Evolutionary conservation across 2,113 vertebrate species (phyloP).

Genomic region (Tamias sibiricus): DNA sequence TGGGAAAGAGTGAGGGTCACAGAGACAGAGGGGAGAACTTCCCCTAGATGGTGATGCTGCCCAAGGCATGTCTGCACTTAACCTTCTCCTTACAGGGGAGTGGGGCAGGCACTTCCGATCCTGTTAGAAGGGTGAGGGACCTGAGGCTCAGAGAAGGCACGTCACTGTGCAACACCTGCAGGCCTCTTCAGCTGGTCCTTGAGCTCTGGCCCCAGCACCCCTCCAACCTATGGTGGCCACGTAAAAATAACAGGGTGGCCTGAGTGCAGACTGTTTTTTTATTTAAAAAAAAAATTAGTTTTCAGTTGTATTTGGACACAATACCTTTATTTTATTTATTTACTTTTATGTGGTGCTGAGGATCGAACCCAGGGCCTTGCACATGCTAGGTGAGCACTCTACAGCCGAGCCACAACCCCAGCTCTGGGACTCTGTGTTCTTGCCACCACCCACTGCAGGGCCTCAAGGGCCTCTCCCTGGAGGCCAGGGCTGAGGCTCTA

Average conservation of each 20-base stretch:
- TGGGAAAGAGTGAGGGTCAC: not conserved
- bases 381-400: no score
- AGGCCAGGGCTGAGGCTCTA: not conserved
- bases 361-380: no score
- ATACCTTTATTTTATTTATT: no score
- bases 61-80: not conserved
- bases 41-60: not conserved
- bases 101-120: not conserved
- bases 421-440: not conserved
- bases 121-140: not conserved
- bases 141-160: not conserved
- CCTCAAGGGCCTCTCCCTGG: not conserved
- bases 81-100: not conserved
- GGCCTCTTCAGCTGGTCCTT: not conserved
- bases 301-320: no score
- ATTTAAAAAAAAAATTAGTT: no score
- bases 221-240: not conserved
- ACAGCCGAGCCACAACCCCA: no score
- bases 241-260: not conserved
- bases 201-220: not conserved
- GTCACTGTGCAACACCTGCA: accelerated
- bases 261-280: no score
- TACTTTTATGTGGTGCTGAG: no score
- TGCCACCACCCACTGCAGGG: not conserved
- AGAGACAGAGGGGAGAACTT: not conserved